These are phyloP conservation scores for Anguilla anguilla DNA, from an alignment of 2,797 vertebrate species.

Conservation along the genomic window DNA sequence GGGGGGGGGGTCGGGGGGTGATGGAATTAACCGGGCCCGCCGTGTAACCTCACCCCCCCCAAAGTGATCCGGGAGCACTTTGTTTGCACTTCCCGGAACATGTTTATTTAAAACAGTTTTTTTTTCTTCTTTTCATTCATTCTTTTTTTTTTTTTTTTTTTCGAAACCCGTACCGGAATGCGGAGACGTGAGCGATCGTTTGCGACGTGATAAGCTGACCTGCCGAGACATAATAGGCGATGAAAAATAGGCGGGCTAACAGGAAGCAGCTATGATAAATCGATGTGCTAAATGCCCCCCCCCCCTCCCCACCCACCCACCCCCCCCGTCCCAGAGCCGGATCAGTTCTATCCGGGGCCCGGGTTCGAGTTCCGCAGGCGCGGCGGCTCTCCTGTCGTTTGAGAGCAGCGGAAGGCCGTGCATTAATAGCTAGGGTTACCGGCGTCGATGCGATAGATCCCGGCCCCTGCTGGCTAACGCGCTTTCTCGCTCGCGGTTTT, in stretches of 20 bases:
- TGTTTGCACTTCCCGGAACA: constrained; percentile 68
- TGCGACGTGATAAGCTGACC: constrained; percentile 72
- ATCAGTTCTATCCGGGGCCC: constrained; percentile 62
- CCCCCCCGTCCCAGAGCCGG: constrained; percentile 57
- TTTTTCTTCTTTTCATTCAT: background rate
- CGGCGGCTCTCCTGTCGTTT: background rate
- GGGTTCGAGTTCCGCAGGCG: constrained; percentile 59
- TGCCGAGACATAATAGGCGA: constrained; percentile 66
- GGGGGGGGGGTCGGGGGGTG: too few species aligned
- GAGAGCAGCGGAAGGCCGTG: background rate
- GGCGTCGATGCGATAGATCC: background rate
- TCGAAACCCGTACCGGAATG: constrained; percentile 56
- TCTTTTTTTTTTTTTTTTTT: background rate
- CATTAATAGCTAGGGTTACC: constrained; percentile 16
- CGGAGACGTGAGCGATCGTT: constrained; percentile 69
- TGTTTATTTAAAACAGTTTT: background rate
- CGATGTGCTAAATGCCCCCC: constrained; percentile 73
- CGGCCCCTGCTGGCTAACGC: background rate
- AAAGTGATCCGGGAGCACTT: constrained; percentile 54
- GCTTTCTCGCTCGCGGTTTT: background rate
- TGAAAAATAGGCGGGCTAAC: constrained; percentile 74
- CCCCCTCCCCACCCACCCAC: too few species aligned
- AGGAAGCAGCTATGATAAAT: constrained; percentile 72
- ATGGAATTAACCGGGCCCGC: constrained; percentile 60
- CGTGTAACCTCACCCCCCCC: constrained; percentile 55